Percentiles rank a stretch among this genome's conserved stretches.
Conservation (phyloP, 2,113 vertebrate genomes). For the Chitala chitala region DNA sequence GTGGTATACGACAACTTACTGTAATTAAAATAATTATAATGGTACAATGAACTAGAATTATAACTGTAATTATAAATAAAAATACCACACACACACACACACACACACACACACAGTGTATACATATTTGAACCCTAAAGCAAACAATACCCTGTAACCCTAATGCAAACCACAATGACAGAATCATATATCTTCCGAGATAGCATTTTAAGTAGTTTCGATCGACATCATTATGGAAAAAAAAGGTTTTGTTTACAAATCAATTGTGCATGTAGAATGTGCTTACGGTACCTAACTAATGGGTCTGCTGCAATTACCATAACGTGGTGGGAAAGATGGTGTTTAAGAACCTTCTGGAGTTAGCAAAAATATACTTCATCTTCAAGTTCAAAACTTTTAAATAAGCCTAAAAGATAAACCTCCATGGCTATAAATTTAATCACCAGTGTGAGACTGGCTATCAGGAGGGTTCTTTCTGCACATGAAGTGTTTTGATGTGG, state of each 20-base stretch:
- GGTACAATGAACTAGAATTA: too few relatives aligned
- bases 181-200: not conserved
- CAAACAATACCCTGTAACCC: not conserved
- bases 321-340: not conserved
- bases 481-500: not conserved
- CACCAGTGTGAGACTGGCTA: not conserved
- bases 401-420: not conserved
- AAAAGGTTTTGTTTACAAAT: not conserved
- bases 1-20: too few relatives aligned
- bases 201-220: not conserved
- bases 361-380: not conserved
- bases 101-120: too few relatives aligned
- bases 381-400: not conserved
- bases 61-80: too few relatives aligned
- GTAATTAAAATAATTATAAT: too few relatives aligned
- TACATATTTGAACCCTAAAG: too few relatives aligned
- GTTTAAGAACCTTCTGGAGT: not conserved
- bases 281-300: not conserved
- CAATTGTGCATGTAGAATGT: not conserved
- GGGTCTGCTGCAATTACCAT: not conserved
- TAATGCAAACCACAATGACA: not conserved
- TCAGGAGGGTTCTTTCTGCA: not conserved
- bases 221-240: not conserved
- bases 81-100: too few relatives aligned
- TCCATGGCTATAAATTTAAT: not conserved